Conservation (phyloP, 2,797 vertebrate species). For the Bufotes viridis region DNA sequence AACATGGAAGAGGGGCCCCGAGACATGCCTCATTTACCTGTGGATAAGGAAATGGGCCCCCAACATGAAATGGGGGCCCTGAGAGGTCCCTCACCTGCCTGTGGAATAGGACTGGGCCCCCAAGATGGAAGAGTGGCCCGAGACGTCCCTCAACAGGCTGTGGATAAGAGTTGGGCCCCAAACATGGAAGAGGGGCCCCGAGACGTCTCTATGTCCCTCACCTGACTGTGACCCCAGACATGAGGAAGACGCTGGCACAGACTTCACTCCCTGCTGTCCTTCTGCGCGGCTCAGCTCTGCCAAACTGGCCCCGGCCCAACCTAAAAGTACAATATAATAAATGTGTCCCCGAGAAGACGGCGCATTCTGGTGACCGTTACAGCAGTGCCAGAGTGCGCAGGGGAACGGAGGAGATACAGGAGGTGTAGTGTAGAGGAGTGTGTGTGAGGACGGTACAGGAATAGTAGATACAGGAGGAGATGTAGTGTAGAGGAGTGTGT, state of each 20-base stretch:
- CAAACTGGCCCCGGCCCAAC: conserved; percentile 36
- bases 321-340: conserved; percentile 32
- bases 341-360: not conserved
- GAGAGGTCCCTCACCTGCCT: no score
- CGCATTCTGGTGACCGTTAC: not conserved
- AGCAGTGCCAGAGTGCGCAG: not conserved
- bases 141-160: no score
- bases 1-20: no score
- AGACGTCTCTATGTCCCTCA: not conserved
- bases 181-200: not conserved
- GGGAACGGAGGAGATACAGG: not conserved
- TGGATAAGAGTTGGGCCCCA: no score
- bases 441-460: not conserved
- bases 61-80: no score
- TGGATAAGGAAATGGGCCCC: no score
- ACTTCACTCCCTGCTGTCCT: not conserved
- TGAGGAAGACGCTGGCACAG: conserved; percentile 14
- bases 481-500: not conserved
- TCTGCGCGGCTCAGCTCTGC: not conserved
- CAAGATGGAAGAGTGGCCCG: no score
- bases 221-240: conserved; percentile 1
- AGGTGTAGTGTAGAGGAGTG: not conserved
- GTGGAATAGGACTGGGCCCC: no score
- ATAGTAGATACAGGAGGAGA: no score
- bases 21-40: no score